Conservation (phyloP, 2,113 vertebrate species). For the Otis tarda region DNA sequence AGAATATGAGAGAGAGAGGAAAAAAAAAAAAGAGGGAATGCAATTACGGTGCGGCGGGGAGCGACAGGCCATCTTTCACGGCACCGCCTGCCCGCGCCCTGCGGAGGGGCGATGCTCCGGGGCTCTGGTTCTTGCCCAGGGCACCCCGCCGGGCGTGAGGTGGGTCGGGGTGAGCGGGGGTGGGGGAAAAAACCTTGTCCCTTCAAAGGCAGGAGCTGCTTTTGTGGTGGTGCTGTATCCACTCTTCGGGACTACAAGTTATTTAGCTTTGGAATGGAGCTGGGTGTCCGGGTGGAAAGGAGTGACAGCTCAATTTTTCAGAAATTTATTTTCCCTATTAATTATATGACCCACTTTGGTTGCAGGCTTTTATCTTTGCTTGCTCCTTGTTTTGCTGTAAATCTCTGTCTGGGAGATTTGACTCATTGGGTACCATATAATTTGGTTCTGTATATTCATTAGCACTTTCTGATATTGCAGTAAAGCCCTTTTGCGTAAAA, state of each 20-base stretch:
- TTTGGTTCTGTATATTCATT: conserved; percentile 26
- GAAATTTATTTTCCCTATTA: conserved; percentile 8
- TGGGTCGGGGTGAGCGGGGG: neutral
- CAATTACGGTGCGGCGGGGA: neutral
- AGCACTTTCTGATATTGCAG: neutral
- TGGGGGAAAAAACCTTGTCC: accelerated
- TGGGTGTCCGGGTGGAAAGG: neutral
- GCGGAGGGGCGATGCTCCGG: no score
- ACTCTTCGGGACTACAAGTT: neutral
- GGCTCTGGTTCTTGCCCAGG: neutral
- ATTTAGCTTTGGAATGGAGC: neutral
- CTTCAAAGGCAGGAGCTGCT: neutral
- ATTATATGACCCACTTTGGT: neutral
- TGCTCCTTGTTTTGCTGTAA: neutral
- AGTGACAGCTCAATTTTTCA: conserved; percentile 38
- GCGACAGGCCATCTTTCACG: accelerated
- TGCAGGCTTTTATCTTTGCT: conserved; percentile 30
- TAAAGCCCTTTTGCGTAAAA: conserved; percentile 34
- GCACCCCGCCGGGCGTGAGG: accelerated
- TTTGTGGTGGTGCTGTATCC: neutral
- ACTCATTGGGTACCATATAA: neutral
- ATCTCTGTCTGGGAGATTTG: neutral
- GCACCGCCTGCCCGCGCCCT: neutral
- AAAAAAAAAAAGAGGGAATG: neutral
- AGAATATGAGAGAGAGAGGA: neutral